Conservation (phyloP, 2,888 invertebrate genomes). For the Chymomyza caudatula region DNA sequence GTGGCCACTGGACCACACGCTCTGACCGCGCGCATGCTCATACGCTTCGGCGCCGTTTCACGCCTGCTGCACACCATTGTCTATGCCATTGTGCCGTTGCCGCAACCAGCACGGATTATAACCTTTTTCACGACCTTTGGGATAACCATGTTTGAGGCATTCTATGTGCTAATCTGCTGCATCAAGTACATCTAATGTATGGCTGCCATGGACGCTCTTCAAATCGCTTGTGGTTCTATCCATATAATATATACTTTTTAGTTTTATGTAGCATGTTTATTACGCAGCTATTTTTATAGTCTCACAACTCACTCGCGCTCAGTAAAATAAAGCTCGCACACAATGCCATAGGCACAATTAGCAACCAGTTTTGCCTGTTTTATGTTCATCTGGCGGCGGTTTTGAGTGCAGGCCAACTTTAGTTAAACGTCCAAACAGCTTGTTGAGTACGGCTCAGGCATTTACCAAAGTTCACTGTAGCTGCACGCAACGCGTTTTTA, state of each 20-base stretch:
- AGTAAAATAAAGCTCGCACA: background rate
- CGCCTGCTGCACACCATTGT: constrained; percentile 82
- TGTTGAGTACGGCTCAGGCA: background rate
- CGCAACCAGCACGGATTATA: constrained; percentile 80
- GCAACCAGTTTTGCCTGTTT: constrained; percentile 55
- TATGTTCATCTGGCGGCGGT: background rate
- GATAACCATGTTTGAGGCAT: constrained; percentile 79
- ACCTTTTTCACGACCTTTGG: constrained; percentile 77
- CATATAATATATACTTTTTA: background rate
- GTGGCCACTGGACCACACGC: constrained; percentile 80
- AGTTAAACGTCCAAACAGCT: background rate
- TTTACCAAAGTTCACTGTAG: constrained; percentile 22
- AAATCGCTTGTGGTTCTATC: no score
- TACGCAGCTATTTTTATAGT: background rate
- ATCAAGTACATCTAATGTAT: constrained; percentile 46
- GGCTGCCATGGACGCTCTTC: no score
- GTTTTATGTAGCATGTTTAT: background rate
- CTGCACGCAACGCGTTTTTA: constrained; percentile 9
- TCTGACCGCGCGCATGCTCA: constrained; percentile 79
- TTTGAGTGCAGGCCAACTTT: background rate
- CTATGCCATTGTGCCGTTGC: constrained; percentile 81
- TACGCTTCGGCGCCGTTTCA: constrained; percentile 80
- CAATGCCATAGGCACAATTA: constrained; percentile 19
- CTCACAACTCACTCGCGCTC: background rate
- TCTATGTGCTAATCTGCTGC: constrained; percentile 70